Conservation (phyloP, 2,888 invertebrate genomes). For the Scaeva pyrastri region DNA sequence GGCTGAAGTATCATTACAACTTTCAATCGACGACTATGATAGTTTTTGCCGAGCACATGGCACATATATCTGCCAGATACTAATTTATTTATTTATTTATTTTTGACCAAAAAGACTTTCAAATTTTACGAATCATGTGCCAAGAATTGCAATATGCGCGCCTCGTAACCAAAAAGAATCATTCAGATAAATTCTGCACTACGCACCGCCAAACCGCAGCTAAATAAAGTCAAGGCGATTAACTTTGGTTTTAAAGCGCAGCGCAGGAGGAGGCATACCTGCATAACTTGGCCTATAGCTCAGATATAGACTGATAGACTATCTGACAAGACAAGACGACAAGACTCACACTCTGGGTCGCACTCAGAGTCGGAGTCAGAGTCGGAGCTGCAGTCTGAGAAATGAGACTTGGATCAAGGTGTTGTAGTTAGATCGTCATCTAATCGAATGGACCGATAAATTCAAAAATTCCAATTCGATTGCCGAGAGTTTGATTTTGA, state of each 20-base stretch:
- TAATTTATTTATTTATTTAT: not conserved
- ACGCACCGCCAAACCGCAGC: slow-evolving; percentile 12
- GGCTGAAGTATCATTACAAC: too few relatives aligned
- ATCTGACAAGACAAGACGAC: not conserved
- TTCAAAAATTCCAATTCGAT: slow-evolving; percentile 36
- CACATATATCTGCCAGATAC: not conserved
- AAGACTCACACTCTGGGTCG: slow-evolving; percentile 19
- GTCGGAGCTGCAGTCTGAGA: too few relatives aligned
- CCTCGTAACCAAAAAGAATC: slow-evolving; percentile 33
- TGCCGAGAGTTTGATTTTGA: slow-evolving; percentile 32
- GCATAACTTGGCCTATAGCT: too few relatives aligned
- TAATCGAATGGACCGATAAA: slow-evolving; percentile 52
- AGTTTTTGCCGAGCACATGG: slow-evolving; percentile 21
- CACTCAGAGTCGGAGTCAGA: too few relatives aligned
- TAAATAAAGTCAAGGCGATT: slow-evolving; percentile 66
- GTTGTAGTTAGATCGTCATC: slow-evolving; percentile 25
- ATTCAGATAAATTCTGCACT: slow-evolving; percentile 42
- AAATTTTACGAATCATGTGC: slow-evolving; percentile 64
- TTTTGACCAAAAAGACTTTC: slow-evolving; percentile 59
- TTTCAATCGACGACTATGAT: not conserved
- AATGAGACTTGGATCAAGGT: slow-evolving; percentile 41
- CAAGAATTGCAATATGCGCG: slow-evolving; percentile 50
- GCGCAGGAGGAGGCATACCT: slow-evolving; percentile 10
- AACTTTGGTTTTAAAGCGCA: slow-evolving; percentile 29
- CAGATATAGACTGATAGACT: too few relatives aligned